Conservation (phyloP, 2,888 invertebrate genomes). For the Seira ritae region DNA sequence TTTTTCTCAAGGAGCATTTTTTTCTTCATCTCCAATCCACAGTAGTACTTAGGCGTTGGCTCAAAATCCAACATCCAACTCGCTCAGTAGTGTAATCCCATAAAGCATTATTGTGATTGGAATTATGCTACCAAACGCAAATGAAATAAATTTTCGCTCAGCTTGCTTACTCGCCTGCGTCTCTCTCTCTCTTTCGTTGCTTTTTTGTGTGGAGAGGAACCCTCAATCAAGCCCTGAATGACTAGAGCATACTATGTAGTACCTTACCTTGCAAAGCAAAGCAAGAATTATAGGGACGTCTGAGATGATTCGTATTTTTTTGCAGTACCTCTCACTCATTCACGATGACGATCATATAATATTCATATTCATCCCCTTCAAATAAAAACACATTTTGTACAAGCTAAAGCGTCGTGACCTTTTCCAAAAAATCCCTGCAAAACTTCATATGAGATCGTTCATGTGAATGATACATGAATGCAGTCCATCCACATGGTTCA, state of each 20-base stretch:
- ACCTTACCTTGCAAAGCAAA: not conserved
- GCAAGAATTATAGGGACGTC: not conserved
- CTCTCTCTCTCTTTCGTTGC: too few species aligned
- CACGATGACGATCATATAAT: too few species aligned
- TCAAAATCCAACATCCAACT: not conserved
- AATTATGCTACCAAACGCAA: not conserved
- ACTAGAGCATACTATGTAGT: not conserved
- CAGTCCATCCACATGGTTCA: not conserved
- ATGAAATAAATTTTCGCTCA: not conserved
- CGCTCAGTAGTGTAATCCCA: not conserved
- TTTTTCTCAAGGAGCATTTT: conserved; percentile 11
- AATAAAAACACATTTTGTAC: not conserved
- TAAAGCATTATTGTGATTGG: conserved; percentile 2
- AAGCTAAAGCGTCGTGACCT: not conserved
- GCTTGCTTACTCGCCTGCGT: not conserved
- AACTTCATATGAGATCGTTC: not conserved
- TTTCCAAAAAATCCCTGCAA: not conserved
- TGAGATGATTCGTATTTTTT: not conserved
- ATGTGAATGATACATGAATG: not conserved
- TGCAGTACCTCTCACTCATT: conserved; percentile 3
- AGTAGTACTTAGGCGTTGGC: not conserved
- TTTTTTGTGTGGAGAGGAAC: not conserved
- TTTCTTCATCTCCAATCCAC: not conserved
- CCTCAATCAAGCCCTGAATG: not conserved
- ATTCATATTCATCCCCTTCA: not conserved